Conservation (phyloP, 2,888 invertebrate genomes). For the Ornithoptera priamus region DNA sequence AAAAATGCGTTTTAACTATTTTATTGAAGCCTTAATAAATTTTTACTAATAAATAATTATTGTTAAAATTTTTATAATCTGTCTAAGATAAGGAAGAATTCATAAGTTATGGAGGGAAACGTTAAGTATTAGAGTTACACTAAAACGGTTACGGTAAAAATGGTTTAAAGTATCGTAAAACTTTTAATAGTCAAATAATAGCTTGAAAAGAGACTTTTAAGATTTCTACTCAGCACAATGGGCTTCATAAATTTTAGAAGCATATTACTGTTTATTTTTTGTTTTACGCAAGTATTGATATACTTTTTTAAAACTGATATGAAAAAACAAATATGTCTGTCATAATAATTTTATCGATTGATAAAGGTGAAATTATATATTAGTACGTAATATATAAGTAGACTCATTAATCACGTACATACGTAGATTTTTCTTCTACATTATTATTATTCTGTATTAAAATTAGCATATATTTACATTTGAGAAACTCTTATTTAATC, state of each 20-base stretch:
- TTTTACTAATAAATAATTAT: too few species aligned
- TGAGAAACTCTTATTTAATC: not conserved
- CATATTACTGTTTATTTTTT: not conserved
- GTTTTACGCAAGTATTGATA: too few species aligned
- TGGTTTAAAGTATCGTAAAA: not conserved
- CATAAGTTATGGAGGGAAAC: not conserved
- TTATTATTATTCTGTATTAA: not conserved
- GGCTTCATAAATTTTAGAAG: not conserved
- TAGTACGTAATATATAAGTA: too few species aligned
- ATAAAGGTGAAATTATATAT: too few species aligned
- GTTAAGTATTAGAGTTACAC: not conserved
- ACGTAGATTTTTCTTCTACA: not conserved
- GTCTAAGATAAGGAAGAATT: too few species aligned
- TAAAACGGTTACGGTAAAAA: not conserved
- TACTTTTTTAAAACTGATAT: too few species aligned
- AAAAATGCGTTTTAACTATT: too few species aligned
- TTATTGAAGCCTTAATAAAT: too few species aligned
- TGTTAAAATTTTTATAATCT: too few species aligned
- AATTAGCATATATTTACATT: not conserved
- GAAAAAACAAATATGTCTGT: too few species aligned
- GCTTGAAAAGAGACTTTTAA: not conserved
- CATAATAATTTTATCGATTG: too few species aligned
- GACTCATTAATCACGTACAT: too few species aligned
- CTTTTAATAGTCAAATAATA: slow-evolving; percentile 1
- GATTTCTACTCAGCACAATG: not conserved